Base-by-base conservation (phyloP, 2,113 vertebrate species). In the Gila orcuttii region DNA sequence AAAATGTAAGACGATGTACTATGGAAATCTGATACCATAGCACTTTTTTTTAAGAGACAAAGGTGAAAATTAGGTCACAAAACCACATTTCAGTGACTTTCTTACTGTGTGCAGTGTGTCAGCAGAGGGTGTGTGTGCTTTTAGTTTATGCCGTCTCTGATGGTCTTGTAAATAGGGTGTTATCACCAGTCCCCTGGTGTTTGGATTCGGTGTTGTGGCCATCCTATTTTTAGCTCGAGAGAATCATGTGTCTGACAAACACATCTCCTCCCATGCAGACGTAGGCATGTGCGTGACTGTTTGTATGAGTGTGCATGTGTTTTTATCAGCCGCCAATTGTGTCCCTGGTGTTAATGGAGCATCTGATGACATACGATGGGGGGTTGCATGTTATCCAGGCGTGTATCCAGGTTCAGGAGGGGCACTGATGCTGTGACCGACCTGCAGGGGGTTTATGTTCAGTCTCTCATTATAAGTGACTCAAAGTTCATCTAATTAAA, bases 171-270 rank as follows among this genome's bases (percentile, higher is more conserved):
- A 91, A 88, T 90, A 90, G 88, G 90, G 86, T 59, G 88, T 92
- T 92, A 93, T 93, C 93, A 91, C 85, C 89, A 89, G 85, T n/a
- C 77, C 82, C 89, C 90, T 92, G 86, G 91, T 93, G 91, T 91
- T 92, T 91, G 92, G 90, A 91, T 74, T 91, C 84, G 15, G 55
- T 84, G 89, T 91, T 91, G 92, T 79, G 76, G 57, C 87, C 74
- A n/a, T 36, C 7, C 87, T 95, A 95, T 94, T 93, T 95, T 95
- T 94, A 93, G 93, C 82, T 85, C n/a, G 3, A 31, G 50, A 33
- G 77, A 90, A 85, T 95, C 95, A 93, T 91, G 86, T 91, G 91
- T 93, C 93, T 90, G 91, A 92, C 94, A 87, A 87, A 86, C 90
- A 59, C 60, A 79, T 90, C 85, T 90, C 79, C 81, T 79, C 79